Conservation (phyloP, 2,113 vertebrate genomes). For the Petromus typicus region DNA sequence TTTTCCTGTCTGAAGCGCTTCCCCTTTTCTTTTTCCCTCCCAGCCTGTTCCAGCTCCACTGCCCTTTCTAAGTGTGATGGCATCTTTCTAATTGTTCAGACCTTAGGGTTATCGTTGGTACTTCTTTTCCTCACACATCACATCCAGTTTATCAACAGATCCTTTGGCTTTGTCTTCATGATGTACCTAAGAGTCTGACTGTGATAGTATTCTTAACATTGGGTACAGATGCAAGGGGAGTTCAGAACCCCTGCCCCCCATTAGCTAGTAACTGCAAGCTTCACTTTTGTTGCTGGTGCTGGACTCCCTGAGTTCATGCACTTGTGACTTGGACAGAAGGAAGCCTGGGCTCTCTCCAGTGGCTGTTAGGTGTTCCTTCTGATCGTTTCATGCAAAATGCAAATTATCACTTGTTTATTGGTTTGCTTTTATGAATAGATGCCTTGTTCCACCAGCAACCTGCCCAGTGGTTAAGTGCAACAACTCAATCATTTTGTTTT, state of each 20-base stretch:
- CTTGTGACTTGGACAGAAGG: not conserved
- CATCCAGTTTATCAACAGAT: not conserved
- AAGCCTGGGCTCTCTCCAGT: not conserved
- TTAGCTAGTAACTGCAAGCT: not conserved
- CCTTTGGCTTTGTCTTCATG: not conserved
- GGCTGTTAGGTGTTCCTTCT: not conserved
- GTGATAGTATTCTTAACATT: not conserved
- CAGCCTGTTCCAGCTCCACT: too few relatives aligned
- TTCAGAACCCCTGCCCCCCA: not conserved
- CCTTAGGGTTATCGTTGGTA: not conserved
- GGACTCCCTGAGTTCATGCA: not conserved
- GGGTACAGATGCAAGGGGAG: not conserved
- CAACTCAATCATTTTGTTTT: slow-evolving; percentile 21
- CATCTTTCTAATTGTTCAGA: not conserved
- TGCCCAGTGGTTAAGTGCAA: not conserved
- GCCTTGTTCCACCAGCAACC: not conserved
- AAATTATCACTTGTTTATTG: not conserved
- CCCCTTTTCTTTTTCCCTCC: not conserved
- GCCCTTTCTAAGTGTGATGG: not conserved
- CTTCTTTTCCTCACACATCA: not conserved
- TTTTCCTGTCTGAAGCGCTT: not conserved
- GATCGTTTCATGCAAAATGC: not conserved
- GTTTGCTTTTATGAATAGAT: not conserved
- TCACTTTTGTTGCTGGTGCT: not conserved
- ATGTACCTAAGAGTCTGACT: not conserved